Evolutionary conservation across 92 coral and sea anemone genomes (phyloP).

Genomic region (Bergia sp.): DNA sequence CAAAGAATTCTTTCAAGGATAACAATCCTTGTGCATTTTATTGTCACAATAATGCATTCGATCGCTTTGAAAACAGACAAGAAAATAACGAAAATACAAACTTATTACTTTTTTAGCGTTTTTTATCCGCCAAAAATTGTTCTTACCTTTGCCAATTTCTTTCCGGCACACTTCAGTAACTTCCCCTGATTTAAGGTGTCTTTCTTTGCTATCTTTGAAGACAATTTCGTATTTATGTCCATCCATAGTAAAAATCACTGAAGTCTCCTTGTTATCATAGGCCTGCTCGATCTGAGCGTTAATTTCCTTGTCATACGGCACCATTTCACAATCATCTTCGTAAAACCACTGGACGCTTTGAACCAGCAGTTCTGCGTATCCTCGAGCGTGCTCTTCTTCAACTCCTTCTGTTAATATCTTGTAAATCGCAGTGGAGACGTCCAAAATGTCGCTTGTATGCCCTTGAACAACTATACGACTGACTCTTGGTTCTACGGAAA

Average conservation of each 20-base stretch:
- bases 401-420: conserved; percentile 48
- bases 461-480: conserved; percentile 65
- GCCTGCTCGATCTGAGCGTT: conserved; percentile 77
- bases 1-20: no score
- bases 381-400: conserved; percentile 64
- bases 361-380: conserved; percentile 57
- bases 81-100: not conserved
- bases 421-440: conserved; percentile 29
- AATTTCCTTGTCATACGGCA: conserved; percentile 50
- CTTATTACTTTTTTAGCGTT: not conserved
- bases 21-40: no score
- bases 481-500: conserved; percentile 47
- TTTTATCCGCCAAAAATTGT: not conserved
- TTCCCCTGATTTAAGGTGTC: conserved; percentile 43
- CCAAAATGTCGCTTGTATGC: conserved; percentile 51
- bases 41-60: no score
- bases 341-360: conserved; percentile 74
- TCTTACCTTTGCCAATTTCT: conserved; percentile 67
- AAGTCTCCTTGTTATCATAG: conserved; percentile 33
- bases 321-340: conserved; percentile 22
- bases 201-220: conserved; percentile 66
- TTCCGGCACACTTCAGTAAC: conserved; percentile 55
- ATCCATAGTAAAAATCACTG: conserved; percentile 39
- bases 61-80: no score
- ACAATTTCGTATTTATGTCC: conserved; percentile 55